These are phyloP conservation scores for Drosophila bunnanda DNA, from an alignment of 2,888 invertebrate genomes.

Conservation along the genomic window DNA sequence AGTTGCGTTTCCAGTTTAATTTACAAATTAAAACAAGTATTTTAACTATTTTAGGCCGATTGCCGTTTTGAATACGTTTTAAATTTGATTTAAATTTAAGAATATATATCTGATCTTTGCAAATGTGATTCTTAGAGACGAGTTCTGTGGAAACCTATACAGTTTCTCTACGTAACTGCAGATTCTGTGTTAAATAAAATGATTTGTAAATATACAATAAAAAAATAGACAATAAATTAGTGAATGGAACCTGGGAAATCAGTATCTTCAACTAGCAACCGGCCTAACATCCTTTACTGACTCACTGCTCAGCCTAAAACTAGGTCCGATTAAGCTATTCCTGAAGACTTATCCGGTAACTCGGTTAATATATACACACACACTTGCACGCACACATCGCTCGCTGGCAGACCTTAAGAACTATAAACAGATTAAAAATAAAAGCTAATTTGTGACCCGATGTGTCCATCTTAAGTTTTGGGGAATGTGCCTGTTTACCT, in stretches of 20 bases:
- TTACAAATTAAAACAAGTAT: not conserved
- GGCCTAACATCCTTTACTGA: not conserved
- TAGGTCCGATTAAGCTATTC: conserved; percentile 28
- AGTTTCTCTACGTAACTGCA: not conserved
- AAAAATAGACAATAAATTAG: not conserved
- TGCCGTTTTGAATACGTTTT: not conserved
- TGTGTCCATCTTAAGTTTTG: not conserved
- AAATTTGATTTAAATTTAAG: not conserved
- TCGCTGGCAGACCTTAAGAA: not conserved
- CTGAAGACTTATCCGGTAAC: conserved; percentile 25
- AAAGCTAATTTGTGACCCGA: conserved; percentile 45
- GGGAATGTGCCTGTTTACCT: conserved; percentile 55
- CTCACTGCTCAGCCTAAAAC: not conserved
- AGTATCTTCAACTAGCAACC: not conserved
- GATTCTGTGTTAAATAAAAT: not conserved
- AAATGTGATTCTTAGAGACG: not conserved
- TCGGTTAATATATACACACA: conserved; percentile 1
- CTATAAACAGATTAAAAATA: conserved; percentile 31
- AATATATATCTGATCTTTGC: too few relatives aligned
- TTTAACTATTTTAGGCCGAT: not conserved
- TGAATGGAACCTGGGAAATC: not conserved
- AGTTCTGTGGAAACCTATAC: not conserved
- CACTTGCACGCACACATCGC: not conserved
- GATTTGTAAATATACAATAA: not conserved
- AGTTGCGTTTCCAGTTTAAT: not conserved